These are phyloP conservation scores for Synchiropus splendidus DNA, from an alignment of 2,113 vertebrate genomes.

Conservation along the genomic window DNA sequence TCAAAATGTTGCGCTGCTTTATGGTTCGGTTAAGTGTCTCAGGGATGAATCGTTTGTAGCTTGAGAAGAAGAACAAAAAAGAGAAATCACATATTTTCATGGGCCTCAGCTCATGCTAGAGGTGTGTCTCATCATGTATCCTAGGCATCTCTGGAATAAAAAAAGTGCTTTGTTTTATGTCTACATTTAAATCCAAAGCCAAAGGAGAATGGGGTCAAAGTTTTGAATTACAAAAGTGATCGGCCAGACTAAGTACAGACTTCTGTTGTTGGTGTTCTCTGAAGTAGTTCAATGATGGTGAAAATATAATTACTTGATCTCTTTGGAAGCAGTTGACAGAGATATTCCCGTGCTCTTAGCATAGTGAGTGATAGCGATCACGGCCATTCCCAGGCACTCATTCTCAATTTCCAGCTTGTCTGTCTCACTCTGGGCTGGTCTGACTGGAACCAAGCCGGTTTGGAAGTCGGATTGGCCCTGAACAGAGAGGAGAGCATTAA, in stretches of 20 bases:
- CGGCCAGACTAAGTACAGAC: too few relatives aligned
- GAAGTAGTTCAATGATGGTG: too few relatives aligned
- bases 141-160: too few relatives aligned
- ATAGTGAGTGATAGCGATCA: constrained; percentile 87
- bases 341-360: constrained; percentile 67
- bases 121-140: too few relatives aligned
- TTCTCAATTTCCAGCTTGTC: constrained; percentile 93
- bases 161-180: too few relatives aligned
- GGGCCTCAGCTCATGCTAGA: too few relatives aligned
- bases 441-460: constrained; percentile 77
- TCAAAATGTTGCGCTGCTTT: constrained; percentile 87
- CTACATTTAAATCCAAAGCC: too few relatives aligned
- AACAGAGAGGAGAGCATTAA: constrained; percentile 1
- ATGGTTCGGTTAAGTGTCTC: constrained; percentile 83
- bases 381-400: constrained; percentile 94
- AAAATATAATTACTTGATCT: constrained; percentile 72
- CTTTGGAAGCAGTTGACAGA: constrained; percentile 68
- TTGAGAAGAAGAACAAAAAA: constrained; percentile 32
- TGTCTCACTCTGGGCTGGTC: constrained; percentile 69
- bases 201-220: too few relatives aligned
- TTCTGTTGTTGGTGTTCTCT: too few relatives aligned
- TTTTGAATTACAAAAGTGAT: too few relatives aligned
- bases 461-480: constrained; percentile 91
- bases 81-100: background rate
- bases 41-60: constrained; percentile 90